These are phyloP conservation scores for Oreochromis grahami DNA, from an alignment of 2,797 vertebrate species.

Conservation along the genomic window DNA sequence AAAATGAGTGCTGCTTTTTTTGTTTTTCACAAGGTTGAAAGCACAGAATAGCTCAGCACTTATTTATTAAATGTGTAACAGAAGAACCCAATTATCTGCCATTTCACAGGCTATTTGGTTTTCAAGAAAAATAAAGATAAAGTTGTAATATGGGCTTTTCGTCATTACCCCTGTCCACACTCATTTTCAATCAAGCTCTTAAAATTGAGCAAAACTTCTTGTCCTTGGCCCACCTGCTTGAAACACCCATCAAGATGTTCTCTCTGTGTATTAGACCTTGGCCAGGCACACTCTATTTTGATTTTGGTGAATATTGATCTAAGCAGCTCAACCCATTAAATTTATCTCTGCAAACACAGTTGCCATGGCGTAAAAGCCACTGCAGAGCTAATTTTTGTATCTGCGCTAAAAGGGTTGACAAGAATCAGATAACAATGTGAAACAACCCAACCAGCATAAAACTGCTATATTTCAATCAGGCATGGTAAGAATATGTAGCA, in stretches of 20 bases:
- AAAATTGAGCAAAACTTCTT: neutral
- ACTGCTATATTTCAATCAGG: neutral
- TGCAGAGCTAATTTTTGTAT: slow-evolving; percentile 29
- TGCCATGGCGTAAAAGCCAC: slow-evolving; percentile 36
- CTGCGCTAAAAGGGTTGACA: slow-evolving; percentile 30
- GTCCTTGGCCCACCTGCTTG: neutral
- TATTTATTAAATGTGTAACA: neutral
- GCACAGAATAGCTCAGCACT: rapidly evolving
- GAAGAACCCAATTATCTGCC: neutral
- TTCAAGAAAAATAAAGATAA: neutral
- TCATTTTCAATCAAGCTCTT: neutral
- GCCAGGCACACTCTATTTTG: neutral
- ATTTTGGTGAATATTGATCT: slow-evolving; percentile 41
- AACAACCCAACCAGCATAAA: slow-evolving; percentile 5
- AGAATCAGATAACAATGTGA: slow-evolving; percentile 10
- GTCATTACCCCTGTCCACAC: neutral
- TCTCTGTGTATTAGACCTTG: neutral
- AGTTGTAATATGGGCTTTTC: neutral
- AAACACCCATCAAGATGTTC: slow-evolving; percentile 8
- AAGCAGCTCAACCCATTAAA: slow-evolving; percentile 9
- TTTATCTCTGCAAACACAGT: slow-evolving; percentile 44
- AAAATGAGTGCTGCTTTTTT: neutral
- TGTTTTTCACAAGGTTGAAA: neutral
- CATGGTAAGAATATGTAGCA: neutral
- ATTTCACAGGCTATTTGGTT: neutral